Evolutionary conservation across 1,140 invertebrate genomes (phyloP).

Genomic region (Phymastichus coffea): DNA sequence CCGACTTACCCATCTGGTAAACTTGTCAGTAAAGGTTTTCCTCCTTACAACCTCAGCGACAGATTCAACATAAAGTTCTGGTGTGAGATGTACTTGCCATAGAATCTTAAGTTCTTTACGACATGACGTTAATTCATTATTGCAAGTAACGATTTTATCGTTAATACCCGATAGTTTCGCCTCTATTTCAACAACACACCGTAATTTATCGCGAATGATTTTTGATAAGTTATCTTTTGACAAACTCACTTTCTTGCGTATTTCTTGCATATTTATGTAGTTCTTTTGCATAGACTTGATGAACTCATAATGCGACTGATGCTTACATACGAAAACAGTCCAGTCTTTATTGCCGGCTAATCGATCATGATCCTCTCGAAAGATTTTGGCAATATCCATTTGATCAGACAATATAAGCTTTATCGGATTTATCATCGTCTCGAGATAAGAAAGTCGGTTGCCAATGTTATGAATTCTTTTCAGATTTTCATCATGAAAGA

Average conservation of each 20-base stretch:
- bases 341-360: not conserved
- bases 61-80: not conserved
- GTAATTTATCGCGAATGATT: not conserved
- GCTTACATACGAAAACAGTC: not conserved
- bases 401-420: not conserved
- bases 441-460: not conserved
- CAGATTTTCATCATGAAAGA: not conserved
- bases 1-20: not conserved
- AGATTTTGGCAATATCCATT: not conserved
- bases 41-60: conserved; percentile 1
- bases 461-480: not conserved
- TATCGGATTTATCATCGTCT: not conserved
- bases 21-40: not conserved
- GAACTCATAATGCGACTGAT: not conserved
- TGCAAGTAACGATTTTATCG: not conserved
- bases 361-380: not conserved
- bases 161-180: not conserved
- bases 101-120: not conserved
- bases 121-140: not conserved
- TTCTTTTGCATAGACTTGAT: not conserved
- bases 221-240: not conserved
- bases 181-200: not conserved
- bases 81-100: not conserved
- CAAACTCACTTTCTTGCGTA: not conserved
- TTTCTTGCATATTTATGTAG: not conserved